Conservation (phyloP, 2,113 vertebrate genomes). For the Tachuris rubrigastra region DNA sequence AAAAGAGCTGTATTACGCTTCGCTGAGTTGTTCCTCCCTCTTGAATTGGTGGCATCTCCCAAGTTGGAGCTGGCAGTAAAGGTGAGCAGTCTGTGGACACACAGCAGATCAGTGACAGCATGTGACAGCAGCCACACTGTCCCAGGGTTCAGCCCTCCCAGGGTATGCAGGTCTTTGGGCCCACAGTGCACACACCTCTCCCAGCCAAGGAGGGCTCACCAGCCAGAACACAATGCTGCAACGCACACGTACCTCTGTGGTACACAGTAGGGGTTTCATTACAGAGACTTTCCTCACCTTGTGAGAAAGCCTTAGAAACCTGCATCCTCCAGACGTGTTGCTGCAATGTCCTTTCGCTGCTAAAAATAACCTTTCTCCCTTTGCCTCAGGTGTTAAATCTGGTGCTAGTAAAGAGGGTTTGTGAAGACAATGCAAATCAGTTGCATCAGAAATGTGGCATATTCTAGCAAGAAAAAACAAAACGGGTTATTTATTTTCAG, state of each 20-base stretch:
- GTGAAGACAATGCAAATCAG: background rate
- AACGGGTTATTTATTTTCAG: background rate
- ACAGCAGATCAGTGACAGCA: background rate
- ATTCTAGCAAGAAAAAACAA: background rate
- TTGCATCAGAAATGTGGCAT: background rate
- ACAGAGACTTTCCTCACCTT: background rate
- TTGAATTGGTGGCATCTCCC: background rate
- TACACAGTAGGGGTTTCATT: background rate
- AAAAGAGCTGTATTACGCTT: background rate
- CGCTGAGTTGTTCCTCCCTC: background rate
- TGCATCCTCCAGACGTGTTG: background rate
- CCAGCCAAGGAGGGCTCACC: background rate
- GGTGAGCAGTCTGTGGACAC: background rate
- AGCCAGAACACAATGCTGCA: background rate
- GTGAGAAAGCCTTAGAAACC: background rate
- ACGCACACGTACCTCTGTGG: background rate
- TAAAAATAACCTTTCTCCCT: background rate
- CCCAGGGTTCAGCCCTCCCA: background rate
- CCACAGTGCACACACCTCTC: background rate
- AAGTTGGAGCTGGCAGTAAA: background rate
- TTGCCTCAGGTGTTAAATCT: background rate
- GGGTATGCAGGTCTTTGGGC: background rate
- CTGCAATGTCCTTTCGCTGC: background rate
- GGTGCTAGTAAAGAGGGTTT: background rate
- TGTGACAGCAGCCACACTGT: fast-evolving